Base-by-base conservation (phyloP, 1,140 invertebrate genomes). In the Lethrus apterus region DNA sequence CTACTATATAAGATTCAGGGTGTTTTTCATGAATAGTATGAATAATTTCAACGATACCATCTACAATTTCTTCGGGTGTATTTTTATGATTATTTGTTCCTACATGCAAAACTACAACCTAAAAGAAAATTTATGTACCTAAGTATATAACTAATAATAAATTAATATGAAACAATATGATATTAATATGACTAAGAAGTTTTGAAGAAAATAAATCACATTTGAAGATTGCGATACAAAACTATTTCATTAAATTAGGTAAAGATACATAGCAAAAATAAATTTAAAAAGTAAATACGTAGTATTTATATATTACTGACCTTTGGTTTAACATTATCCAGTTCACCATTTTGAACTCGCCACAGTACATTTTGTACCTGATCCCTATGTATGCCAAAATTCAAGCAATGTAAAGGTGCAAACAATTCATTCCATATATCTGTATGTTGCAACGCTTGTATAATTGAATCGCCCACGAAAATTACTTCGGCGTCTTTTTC, bases 401-500 rank as follows among this genome's bases (percentile, higher is more conserved):
- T 93, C 48, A 93, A 74, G 62, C 83, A 85, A 68, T 93, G 89
- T 58, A 92, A 72, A 14, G 86, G 87, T 24, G 81, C 86, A 77
- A 92, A 92, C 68, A 84, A 78, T 57, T 86, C 79, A 57, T 83
- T 81, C 88, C 89, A 93, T 13, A 89, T 75, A 70, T 87, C 80
- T 21, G 83, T 83, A 57, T 84, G 80, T 59, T 80, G 77, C 53
- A 93, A 67, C 21, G 84, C 79, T 66, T 84, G 79, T 46, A 93
- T 73, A 38, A 91, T 76, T 31, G 86, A 91, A 70, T 93, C 90
- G 4, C 90, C 90, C 32, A 93, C 77, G 60, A 93, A 89, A 43
- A 93, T 74, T n/a, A 94, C 86, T 62, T 93, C 89, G 23, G 86
- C 87, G 70, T 93, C 89, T 67, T 84, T 84, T 55, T 87, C 86